Base-by-base conservation (phyloP, 1,140 invertebrate species). In the Geopemphigus sp. region DNA sequence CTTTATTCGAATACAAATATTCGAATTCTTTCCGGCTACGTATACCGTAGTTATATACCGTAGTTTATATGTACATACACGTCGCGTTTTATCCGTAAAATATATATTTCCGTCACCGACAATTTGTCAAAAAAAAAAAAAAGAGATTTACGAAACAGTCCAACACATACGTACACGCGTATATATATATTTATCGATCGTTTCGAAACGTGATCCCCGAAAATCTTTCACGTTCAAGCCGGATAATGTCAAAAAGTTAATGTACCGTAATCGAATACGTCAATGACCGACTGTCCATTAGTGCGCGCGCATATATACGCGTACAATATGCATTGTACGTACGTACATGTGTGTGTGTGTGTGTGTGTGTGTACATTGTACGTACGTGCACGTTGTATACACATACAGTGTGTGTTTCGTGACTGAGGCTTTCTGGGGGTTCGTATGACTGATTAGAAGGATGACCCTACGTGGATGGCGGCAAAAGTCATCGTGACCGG, bases 221-320 rank as follows among this genome's bases (percentile, higher is more conserved):
- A 54, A 72, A 72, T 72, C 68, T 72, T 72, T 54, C 47, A 12
- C 39, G 22, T 70, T 17, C 66, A 53, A 29, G 47, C 47, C 68
- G 74, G 57, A 78, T 47, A 78, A 59, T n/a, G 74, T 78, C 56
- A 24, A 78, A 61, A 78, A 78, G 74, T 50, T 78, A 78, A 78
- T 78, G 74, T 78, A 78, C 74, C 74, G 74, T 61, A 78, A 61
- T 61, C 74, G 74, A 78, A 72, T 78, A 76, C 72, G 72, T 76
- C 72, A 59, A 76, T 45, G 72, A 59, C 72, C 54, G 56, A 39
- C 72, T 29, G 74, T 78, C 74, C 74, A 78, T 78, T 78, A 78
- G 74, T 24, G 57, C 1, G 57, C 1, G 5, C 68, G 15, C 32
- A 29, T 53, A 70, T 17, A 26, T 53, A 70, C n/a, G 26, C 45